Base-by-base conservation (phyloP, 2,888 invertebrate genomes). In the Diloba caeruleocephala region DNA sequence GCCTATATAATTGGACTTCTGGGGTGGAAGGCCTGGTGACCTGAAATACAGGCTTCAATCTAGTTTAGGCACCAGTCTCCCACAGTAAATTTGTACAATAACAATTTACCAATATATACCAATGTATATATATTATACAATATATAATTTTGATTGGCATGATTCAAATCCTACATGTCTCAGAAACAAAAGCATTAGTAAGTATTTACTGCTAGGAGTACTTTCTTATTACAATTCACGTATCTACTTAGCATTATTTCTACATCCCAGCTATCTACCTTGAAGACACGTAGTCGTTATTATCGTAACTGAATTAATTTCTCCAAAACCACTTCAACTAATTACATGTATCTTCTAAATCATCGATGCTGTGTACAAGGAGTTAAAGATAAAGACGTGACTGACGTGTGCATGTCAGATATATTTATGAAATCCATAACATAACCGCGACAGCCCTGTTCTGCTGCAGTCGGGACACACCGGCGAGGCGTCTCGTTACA, bases 321-420 rank as follows among this genome's bases (percentile, higher is more conserved):
- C 17, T 12, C 4, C 32, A 26, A 28, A 23, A 43, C 17, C 42
- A 37, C 45, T 51, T 29, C 1, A 33, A 59, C 15, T 26, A 45
- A 65, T 44, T 14, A n/a, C 31, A 45, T 46, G 38, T 58, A 53
- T 66, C 59, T 37, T 42, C 51, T 29, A 26, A 46, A 66, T 45
- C 46, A 52, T 42, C 45, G 60, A 58, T 41, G 69, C 57, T 26
- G 45, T 41, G 34, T 23, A 32, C 12, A 9, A 31, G 29, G 39
- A 45, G 36, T 13, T 15, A 7, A 5, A 45, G 61, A 62, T 66
- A 66, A 46, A 34, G 28, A 62, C 67, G 61, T 60, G 61, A 25
- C 67, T 60, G 61, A 62, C 67, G 43, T 45, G 23, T 34, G 51
- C 45, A 60, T 46, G 61, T 33, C 61, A 34, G 9, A 45, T 60